Percentiles rank a stretch among this genome's conserved stretches.
Evolutionary conservation across 2,797 vertebrate genomes (phyloP).

Genomic region (Potorous gilbertii): DNA sequence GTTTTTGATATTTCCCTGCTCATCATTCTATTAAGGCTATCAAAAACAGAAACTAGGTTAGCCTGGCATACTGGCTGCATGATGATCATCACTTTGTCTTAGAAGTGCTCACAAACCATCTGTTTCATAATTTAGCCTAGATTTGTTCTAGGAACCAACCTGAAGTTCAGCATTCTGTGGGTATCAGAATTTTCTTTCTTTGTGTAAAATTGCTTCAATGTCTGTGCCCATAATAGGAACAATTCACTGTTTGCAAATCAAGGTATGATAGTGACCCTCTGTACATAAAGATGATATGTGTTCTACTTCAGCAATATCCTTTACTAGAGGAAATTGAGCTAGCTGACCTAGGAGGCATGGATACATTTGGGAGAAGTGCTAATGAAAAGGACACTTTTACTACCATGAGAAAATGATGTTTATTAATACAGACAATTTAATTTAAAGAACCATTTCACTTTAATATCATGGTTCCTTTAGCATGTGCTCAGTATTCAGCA

Average conservation of each 20-base stretch:
- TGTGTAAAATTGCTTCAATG: neutral
- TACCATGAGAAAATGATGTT: neutral
- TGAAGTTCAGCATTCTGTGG: neutral
- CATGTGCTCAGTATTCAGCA: neutral
- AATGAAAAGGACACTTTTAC: slow-evolving; percentile 14
- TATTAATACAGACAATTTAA: slow-evolving; percentile 17
- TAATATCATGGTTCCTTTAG: slow-evolving; percentile 21
- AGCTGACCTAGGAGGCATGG: neutral
- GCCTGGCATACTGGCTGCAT: neutral
- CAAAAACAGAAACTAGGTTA: neutral
- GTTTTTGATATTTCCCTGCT: neutral
- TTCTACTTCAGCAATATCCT: neutral
- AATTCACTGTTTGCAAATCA: neutral
- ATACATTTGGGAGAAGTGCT: slow-evolving; percentile 1
- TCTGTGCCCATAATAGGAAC: neutral
- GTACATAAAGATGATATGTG: neutral
- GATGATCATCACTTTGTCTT: neutral
- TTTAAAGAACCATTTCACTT: slow-evolving; percentile 25
- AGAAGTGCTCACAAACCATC: neutral
- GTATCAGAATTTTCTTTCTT: neutral
- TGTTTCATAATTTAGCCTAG: neutral
- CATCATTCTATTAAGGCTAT: neutral
- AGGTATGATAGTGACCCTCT: neutral
- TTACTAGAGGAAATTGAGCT: neutral
- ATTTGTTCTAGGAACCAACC: neutral